A percentile compares a stretch with the other conserved stretches of the same genome.
These are phyloP conservation scores for Sceliomorpha sp. DNA, from an alignment of 2,888 invertebrate species.

Conservation along the genomic window DNA sequence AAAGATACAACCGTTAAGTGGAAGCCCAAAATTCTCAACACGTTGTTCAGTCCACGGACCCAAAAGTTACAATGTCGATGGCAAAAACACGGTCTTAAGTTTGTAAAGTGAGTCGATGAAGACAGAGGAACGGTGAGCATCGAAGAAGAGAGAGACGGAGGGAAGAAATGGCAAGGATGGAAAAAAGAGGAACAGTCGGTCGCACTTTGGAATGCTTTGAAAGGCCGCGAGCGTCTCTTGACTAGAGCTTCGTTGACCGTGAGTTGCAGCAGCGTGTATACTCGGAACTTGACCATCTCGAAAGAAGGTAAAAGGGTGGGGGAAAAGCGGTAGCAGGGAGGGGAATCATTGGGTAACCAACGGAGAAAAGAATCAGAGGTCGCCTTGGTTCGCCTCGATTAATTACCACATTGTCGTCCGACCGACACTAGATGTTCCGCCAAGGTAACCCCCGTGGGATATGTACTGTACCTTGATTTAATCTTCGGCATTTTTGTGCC, in stretches of 20 bases:
- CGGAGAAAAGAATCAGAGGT: constrained; percentile 60
- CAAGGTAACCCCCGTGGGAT: constrained; percentile 67
- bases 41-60: constrained; percentile 32
- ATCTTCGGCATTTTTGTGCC: constrained; percentile 66
- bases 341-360: constrained; percentile 25
- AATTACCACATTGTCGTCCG: constrained; percentile 79
- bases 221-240: constrained; percentile 74
- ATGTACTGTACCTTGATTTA: constrained; percentile 65
- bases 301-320: constrained; percentile 57
- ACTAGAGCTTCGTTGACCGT: constrained; percentile 68
- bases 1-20: constrained; percentile 43
- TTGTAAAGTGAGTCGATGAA: constrained; percentile 67
- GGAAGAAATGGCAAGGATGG: constrained; percentile 52
- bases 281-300: constrained; percentile 68
- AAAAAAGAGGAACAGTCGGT: constrained; percentile 68
- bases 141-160: constrained; percentile 51
- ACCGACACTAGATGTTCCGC: constrained; percentile 68
- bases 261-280: constrained; percentile 60
- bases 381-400: constrained; percentile 75
- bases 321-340: constrained; percentile 37
- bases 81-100: constrained; percentile 61
- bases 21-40: constrained; percentile 50
- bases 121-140: constrained; percentile 57
- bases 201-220: constrained; percentile 80
- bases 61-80: constrained; percentile 52